Evolutionary conservation across 2,797 vertebrate species (phyloP).

Genomic region (Channallabes apus): DNA sequence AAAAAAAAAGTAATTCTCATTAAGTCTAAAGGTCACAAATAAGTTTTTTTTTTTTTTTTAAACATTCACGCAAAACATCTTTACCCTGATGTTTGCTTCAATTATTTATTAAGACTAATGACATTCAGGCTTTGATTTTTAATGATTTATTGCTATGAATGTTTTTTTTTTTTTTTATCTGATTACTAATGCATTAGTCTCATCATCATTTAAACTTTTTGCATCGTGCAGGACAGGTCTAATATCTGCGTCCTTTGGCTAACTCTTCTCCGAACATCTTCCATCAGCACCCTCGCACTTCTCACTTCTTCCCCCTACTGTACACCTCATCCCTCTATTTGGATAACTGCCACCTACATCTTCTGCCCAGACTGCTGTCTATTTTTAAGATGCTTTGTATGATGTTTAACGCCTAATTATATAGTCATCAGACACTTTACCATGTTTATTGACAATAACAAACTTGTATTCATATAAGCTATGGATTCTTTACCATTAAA

Average conservation of each 20-base stretch:
- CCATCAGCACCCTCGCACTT: constrained; percentile 15
- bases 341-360: constrained; percentile 1
- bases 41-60: constrained; percentile 1
- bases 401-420: constrained; percentile 11
- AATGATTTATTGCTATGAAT: background rate
- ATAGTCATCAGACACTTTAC: background rate
- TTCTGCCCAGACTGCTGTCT: constrained; percentile 22
- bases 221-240: background rate
- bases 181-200: background rate
- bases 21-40: background rate
- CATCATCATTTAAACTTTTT: background rate
- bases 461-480: background rate
- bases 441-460: background rate
- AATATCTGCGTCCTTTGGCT: constrained; percentile 27
- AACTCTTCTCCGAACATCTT: constrained; percentile 20
- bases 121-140: background rate
- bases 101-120: background rate
- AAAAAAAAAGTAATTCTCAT: no score
- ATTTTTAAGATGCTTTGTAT: constrained; percentile 22
- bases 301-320: constrained; percentile 6
- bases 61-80: background rate
- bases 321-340: constrained; percentile 6
- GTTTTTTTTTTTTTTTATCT: no score
- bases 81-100: background rate
- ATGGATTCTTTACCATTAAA: background rate